Conservation (phyloP, 2,113 vertebrate genomes). For the Motacilla tschutschensis region DNA sequence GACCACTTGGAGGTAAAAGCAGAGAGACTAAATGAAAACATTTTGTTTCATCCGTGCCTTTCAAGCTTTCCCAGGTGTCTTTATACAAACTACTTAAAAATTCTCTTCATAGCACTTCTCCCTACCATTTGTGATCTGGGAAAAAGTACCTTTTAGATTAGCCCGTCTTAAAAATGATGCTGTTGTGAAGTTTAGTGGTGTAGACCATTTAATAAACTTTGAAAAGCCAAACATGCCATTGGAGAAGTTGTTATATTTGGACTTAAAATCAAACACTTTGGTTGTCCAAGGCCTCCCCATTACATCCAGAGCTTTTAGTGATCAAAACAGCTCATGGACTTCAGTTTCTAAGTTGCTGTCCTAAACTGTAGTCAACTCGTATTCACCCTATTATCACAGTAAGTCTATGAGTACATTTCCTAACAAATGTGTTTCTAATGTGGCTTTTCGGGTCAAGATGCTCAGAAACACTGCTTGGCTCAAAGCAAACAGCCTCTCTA, state of each 20-base stretch:
- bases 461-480: background rate
- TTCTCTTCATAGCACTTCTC: background rate
- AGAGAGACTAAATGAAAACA: background rate
- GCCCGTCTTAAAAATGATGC: background rate
- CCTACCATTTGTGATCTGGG: background rate
- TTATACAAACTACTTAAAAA: background rate
- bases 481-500: background rate
- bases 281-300: background rate
- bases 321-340: background rate
- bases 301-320: background rate
- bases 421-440: background rate
- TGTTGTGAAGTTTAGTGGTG: background rate
- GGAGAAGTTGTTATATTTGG: background rate
- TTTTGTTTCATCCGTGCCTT: background rate
- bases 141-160: background rate
- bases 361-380: background rate
- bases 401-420: background rate
- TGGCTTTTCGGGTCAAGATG: background rate
- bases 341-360: background rate
- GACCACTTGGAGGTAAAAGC: background rate
- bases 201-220: background rate
- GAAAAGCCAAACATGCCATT: background rate
- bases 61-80: background rate
- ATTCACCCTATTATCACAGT: background rate
- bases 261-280: background rate